A percentile compares a stretch with the other conserved stretches of the same genome.
These are phyloP conservation scores for Parochlus steinenii DNA, from an alignment of 2,888 invertebrate species.

Conservation along the genomic window DNA sequence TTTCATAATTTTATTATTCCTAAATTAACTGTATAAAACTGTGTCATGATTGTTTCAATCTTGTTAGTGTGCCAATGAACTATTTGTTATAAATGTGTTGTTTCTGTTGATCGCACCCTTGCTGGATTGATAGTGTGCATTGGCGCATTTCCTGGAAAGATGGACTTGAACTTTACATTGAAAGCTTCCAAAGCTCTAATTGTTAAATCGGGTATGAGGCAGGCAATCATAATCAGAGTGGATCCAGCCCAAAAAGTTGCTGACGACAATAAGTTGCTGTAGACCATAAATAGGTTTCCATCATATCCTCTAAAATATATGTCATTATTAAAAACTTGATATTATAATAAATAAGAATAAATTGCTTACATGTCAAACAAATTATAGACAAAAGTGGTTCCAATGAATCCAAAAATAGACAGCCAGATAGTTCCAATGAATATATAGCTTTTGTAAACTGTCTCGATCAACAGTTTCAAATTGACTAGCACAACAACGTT, in stretches of 20 bases:
- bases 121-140: no score
- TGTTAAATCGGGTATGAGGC: constrained; percentile 40
- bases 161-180: background rate
- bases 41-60: no score
- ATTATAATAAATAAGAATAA: background rate
- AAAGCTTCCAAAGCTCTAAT: constrained; percentile 16
- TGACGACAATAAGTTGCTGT: constrained; percentile 38
- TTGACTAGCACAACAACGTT: constrained; percentile 38
- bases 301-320: constrained; percentile 29
- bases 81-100: no score
- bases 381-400: constrained; percentile 39
- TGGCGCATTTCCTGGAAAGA: constrained; percentile 1
- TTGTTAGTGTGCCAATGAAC: no score
- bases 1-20: no score
- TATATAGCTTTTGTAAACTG: constrained; percentile 38
- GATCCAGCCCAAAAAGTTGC: constrained; percentile 43
- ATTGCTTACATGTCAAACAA: constrained; percentile 39
- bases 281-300: constrained; percentile 40
- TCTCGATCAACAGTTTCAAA: constrained; percentile 43
- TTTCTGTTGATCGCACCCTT: no score
- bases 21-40: no score
- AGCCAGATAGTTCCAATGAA: constrained; percentile 35
- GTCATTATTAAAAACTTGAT: constrained; percentile 5
- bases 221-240: constrained; percentile 31
- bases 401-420: constrained; percentile 39